phyloP scores from a whole-genome alignment of 1,140 invertebrate genomes.

The Octopus sinensis region DNA sequence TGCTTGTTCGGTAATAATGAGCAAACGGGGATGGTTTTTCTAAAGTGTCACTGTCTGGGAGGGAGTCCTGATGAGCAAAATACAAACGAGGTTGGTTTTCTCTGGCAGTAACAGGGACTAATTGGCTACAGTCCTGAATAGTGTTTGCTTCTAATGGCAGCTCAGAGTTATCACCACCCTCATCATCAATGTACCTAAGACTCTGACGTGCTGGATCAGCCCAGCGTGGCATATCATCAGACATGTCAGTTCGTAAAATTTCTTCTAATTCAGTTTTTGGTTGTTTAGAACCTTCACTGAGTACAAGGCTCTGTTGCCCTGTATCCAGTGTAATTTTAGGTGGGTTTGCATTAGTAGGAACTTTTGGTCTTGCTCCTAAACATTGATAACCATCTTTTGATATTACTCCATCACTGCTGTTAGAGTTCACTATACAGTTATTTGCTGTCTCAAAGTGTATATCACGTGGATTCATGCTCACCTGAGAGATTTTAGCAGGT shows the following conservation, averaged over 20 bases:
- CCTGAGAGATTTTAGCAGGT: conserved; percentile 15
- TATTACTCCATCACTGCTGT: not conserved
- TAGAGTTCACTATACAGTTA: not conserved
- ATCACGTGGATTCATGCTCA: conserved; percentile 11
- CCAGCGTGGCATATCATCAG: conserved; percentile 46
- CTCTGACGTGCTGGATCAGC: conserved; percentile 50
- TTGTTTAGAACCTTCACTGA: not conserved
- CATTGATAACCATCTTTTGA: conserved; percentile 4
- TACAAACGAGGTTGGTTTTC: conserved; percentile 42
- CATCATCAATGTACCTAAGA: conserved; percentile 58
- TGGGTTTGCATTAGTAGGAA: conserved; percentile 20
- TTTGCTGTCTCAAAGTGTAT: conserved; percentile 10
- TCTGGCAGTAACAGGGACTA: conserved; percentile 31
- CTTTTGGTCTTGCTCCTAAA: conserved; percentile 12
- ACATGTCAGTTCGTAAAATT: conserved; percentile 16
- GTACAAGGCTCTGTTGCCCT: conserved; percentile 14
- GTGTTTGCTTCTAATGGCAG: conserved; percentile 40
- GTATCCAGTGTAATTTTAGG: conserved; percentile 14
- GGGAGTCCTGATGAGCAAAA: conserved; percentile 32
- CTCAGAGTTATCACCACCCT: conserved; percentile 34
- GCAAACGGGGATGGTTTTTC: conserved; percentile 2
- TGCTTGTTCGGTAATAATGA: conserved; percentile 18
- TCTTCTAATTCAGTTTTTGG: conserved; percentile 1
- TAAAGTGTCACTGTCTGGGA: conserved; percentile 11
- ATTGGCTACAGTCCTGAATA: conserved; percentile 45